Evolutionary conservation across 2,113 vertebrate genomes (phyloP), one percentile per base, ranked within the genome.

Genomic region (Microtus pennsylvanicus): DNA sequence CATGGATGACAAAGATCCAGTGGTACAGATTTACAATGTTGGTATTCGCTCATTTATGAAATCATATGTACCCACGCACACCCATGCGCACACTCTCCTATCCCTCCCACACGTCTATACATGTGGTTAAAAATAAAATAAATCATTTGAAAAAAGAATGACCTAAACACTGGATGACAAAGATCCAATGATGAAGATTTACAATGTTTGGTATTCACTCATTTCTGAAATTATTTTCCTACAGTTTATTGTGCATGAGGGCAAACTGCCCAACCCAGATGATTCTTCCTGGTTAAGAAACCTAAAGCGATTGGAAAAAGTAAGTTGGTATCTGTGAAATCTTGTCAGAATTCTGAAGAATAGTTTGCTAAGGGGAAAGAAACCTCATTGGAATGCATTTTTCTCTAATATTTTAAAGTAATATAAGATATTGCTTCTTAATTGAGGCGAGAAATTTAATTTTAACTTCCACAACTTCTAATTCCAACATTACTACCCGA

Each of bases 401-500:
- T 76, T 10, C 30, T 77, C 76, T 96, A 90, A 93, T 89, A 96
- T 95, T 97, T 95, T 89, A 94, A 95, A 76, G 42, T 92, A 97
- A 90, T 94, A 91, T 90, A 87, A 96, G 33, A 65, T 90, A 93
- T 86, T 96, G 87, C 30, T 94, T 96, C 50, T 96, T 96, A 97
- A 96, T 78, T 75, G 33, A 96, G 47, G 87, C 95, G 3, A 97
- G 80, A 97, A 87, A 93, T 90, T 93, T 96, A 65, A 96, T 94
- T 96, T 94, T 42, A 86, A 78, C 9, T 90, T 95, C 11, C 19
- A 78, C 67, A 94, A 69, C 42, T 88, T 90, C 67, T 74, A 96
- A n/a, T 94, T 97, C 22, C 55, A 94, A 70, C 7, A 90, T 94
- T 82, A 82, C 38, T 96, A 65, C 13, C 38, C 65, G 93, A 88